phyloP scores from a whole-genome alignment of 2,888 invertebrate genomes.

The Timandra comae region DNA sequence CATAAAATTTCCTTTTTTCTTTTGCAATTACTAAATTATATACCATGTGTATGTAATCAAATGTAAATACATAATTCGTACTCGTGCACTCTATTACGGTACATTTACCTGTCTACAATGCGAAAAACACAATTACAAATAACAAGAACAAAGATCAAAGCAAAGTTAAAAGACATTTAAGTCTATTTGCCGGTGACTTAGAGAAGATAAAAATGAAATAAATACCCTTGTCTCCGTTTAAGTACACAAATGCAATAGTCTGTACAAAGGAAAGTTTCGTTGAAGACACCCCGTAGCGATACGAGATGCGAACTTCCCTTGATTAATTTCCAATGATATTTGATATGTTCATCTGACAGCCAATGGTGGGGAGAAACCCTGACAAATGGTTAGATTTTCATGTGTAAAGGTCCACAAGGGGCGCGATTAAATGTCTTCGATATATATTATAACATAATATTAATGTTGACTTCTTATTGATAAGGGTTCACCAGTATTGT shows the following conservation, averaged over 20 bases:
- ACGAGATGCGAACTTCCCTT: constrained; percentile 35
- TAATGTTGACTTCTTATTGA: too few species aligned
- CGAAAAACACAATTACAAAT: not conserved
- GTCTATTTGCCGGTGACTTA: not conserved
- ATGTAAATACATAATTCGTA: too few species aligned
- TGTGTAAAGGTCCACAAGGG: constrained; percentile 38
- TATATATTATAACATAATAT: constrained; percentile 22
- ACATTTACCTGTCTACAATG: too few species aligned
- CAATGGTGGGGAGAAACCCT: constrained; percentile 46
- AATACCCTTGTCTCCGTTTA: constrained; percentile 19
- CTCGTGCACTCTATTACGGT: too few species aligned
- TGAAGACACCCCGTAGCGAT: constrained; percentile 29
- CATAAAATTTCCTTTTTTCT: too few species aligned
- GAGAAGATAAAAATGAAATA: constrained; percentile 18
- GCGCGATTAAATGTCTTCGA: constrained; percentile 48
- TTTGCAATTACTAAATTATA: too few species aligned
- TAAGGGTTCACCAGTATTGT: too few species aligned
- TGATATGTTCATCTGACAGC: constrained; percentile 64
- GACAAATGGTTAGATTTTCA: constrained; percentile 68
- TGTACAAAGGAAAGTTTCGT: constrained; percentile 25
- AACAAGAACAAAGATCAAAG: not conserved
- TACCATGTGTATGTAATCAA: too few species aligned
- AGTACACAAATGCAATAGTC: constrained; percentile 20
- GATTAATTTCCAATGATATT: constrained; percentile 71
- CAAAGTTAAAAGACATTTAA: not conserved